These are phyloP conservation scores for Nyctibius grandis DNA, from an alignment of 2,797 vertebrate species.

Conservation along the genomic window DNA sequence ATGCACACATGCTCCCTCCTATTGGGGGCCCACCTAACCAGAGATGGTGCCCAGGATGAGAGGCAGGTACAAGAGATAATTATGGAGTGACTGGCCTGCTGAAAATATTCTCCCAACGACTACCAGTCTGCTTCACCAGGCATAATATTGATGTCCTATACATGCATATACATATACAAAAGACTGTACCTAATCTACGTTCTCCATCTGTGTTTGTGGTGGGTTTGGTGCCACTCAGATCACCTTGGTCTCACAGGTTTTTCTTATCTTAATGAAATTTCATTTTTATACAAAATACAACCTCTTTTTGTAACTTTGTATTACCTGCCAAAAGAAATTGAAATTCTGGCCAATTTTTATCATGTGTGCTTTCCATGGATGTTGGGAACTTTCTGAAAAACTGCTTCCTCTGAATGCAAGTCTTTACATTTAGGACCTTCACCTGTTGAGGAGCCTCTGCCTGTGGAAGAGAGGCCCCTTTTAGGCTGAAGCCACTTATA, in stretches of 20 bases:
- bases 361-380: background rate
- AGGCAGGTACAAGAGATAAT: background rate
- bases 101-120: background rate
- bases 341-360: background rate
- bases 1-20: background rate
- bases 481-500: background rate
- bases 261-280: background rate
- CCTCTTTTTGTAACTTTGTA: background rate
- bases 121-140: background rate
- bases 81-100: background rate
- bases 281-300: background rate
- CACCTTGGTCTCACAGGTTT: background rate
- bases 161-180: background rate
- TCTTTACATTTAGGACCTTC: background rate
- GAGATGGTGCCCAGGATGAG: background rate
- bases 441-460: background rate
- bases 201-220: background rate
- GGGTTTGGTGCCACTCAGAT: background rate
- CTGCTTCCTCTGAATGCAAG: background rate
- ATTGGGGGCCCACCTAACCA: background rate
- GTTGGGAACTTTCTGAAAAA: background rate
- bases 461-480: background rate
- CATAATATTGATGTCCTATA: background rate
- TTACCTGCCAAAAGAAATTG: background rate
- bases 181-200: background rate